These are phyloP conservation scores for Megastigmus dorsalis DNA, from an alignment of 2,888 invertebrate genomes.

Conservation along the genomic window DNA sequence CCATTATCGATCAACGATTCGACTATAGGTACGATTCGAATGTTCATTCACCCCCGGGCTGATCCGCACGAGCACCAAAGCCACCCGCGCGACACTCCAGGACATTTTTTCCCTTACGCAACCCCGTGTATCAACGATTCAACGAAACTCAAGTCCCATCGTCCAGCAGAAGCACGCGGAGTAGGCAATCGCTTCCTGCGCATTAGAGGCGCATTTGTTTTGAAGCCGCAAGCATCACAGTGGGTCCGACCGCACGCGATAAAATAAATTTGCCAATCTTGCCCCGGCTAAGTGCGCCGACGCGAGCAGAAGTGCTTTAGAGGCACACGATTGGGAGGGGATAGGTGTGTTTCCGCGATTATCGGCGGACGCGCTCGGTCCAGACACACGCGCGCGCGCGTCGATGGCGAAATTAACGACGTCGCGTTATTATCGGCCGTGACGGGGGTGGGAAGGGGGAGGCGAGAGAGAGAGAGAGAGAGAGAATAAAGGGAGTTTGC, in stretches of 20 bases:
- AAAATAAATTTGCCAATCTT: slow-evolving; percentile 21
- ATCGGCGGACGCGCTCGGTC: neutral
- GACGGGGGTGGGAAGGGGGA: neutral
- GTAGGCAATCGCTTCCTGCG: too few relatives aligned
- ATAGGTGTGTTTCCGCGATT: slow-evolving; percentile 24
- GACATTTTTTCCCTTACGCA: too few relatives aligned
- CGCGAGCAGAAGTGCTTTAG: neutral
- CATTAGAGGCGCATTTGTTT: slow-evolving; percentile 11
- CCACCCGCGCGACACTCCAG: too few relatives aligned
- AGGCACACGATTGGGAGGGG: neutral
- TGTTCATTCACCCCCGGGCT: too few relatives aligned
- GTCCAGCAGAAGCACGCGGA: too few relatives aligned
- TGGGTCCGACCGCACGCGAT: slow-evolving; percentile 11
- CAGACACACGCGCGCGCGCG: neutral
- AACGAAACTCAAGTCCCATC: too few relatives aligned
- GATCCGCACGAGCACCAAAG: too few relatives aligned
- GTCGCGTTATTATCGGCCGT: slow-evolving; percentile 24
- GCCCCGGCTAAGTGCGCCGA: slow-evolving; percentile 8
- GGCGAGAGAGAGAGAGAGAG: too few relatives aligned
- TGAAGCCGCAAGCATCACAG: slow-evolving; percentile 14
- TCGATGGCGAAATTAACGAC: slow-evolving; percentile 25
- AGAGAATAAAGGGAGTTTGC: too few relatives aligned
- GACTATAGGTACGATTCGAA: too few relatives aligned
- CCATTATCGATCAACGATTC: too few relatives aligned
- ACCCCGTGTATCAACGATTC: too few relatives aligned